Evolutionary conservation across 2,113 vertebrate genomes (phyloP).

Genomic region (Kryptolebias marmoratus): DNA sequence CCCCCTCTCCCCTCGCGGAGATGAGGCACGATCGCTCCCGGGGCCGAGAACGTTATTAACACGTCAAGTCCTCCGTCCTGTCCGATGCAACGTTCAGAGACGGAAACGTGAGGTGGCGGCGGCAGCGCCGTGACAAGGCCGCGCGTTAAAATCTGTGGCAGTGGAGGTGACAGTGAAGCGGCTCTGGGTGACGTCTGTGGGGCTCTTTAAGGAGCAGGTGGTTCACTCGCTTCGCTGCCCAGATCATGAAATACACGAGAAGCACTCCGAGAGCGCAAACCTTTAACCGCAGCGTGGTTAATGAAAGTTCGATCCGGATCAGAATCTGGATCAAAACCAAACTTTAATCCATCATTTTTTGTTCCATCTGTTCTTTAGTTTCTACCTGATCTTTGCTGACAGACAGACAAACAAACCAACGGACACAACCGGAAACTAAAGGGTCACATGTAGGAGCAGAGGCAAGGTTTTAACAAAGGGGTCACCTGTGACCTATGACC

Average conservation of each 20-base stretch:
- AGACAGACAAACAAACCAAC: no score
- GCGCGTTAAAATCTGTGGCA: slow-evolving; percentile 35
- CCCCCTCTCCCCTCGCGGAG: slow-evolving; percentile 21
- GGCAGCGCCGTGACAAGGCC: slow-evolving; percentile 35
- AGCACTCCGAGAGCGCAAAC: no score
- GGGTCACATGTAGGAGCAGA: no score
- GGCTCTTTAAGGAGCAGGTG: slow-evolving; percentile 20
- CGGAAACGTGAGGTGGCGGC: slow-evolving; percentile 30
- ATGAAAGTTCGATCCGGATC: no score
- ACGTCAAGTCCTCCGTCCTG: slow-evolving; percentile 51
- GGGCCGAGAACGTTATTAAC: slow-evolving; percentile 47
- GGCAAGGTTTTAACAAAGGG: no score
- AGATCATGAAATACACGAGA: not conserved
- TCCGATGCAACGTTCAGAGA: slow-evolving; percentile 23
- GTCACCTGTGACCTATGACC: no score
- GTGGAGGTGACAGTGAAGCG: slow-evolving; percentile 15
- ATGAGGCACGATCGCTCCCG: slow-evolving; percentile 52
- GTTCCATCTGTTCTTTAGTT: no score
- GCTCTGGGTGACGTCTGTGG: slow-evolving; percentile 19
- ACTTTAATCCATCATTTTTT: no score
- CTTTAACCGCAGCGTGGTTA: no score
- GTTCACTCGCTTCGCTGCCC: slow-evolving; percentile 9
- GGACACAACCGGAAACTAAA: no score
- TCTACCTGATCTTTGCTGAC: no score
- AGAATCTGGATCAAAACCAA: no score